Conservation (phyloP, 2,888 invertebrate genomes). For the Arrhopalites spinosus region DNA sequence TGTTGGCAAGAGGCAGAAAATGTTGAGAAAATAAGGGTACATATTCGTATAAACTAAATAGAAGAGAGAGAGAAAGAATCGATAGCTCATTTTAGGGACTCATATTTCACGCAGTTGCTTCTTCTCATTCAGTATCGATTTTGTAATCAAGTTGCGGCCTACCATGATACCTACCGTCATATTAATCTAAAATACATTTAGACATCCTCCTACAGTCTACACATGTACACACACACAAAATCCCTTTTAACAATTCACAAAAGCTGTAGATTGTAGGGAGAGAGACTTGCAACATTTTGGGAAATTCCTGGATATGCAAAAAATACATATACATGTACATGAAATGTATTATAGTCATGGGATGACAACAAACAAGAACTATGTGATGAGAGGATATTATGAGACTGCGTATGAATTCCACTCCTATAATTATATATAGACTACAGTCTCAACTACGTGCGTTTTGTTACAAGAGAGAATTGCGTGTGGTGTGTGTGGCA, state of each 20-base stretch:
- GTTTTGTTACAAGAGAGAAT: not conserved
- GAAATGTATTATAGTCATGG: no score
- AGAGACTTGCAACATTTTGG: no score
- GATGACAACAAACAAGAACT: no score
- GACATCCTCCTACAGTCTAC: slow-evolving; percentile 17
- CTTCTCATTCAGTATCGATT: slow-evolving; percentile 50
- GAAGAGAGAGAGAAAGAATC: slow-evolving; percentile 23
- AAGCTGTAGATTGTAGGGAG: no score
- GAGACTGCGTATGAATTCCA: not conserved
- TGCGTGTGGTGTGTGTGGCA: not conserved
- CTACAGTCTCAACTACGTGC: no score
- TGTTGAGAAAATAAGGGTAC: no score
- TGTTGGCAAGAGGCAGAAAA: no score
- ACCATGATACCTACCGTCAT: slow-evolving; percentile 40
- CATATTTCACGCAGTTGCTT: slow-evolving; percentile 43
- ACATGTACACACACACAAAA: not conserved
- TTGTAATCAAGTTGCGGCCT: slow-evolving; percentile 53
- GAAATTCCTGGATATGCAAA: no score
- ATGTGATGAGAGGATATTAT: no score
- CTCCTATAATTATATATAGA: not conserved
- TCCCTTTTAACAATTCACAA: not conserved
- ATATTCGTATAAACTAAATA: no score
- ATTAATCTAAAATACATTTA: slow-evolving; percentile 54
- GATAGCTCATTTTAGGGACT: slow-evolving; percentile 44
- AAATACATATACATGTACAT: no score